Evolutionary conservation across 1,140 invertebrate genomes (phyloP).

Genomic region (Hylaeus anthracinus): DNA sequence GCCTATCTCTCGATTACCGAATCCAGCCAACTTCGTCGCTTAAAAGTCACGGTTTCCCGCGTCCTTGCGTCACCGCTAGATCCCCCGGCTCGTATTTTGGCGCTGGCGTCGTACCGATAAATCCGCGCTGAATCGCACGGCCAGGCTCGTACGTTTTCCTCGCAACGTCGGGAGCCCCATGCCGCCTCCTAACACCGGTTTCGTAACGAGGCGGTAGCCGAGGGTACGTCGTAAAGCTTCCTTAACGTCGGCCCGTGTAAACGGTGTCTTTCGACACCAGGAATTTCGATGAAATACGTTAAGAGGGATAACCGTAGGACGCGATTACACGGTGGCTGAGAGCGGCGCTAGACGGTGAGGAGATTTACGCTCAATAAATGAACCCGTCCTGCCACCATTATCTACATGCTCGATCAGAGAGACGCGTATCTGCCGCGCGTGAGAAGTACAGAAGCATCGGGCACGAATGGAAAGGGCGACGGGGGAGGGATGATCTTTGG

Average conservation of each 20-base stretch:
- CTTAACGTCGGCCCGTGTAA: constrained; percentile 48
- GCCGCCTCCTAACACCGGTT: constrained; percentile 26
- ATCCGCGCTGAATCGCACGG: constrained; percentile 14
- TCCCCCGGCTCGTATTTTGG: constrained; percentile 26
- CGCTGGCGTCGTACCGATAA: constrained; percentile 33
- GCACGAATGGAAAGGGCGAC: background rate
- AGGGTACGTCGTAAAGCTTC: constrained; percentile 53
- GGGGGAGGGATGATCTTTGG: too few relatives aligned
- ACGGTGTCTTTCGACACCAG: constrained; percentile 56
- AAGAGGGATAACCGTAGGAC: constrained; percentile 41
- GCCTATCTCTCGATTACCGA: background rate
- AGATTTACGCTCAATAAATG: constrained; percentile 71
- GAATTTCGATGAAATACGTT: constrained; percentile 62
- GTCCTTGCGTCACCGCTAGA: background rate
- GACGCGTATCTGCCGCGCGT: constrained; percentile 30
- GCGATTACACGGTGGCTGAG: constrained; percentile 51
- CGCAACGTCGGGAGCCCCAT: background rate
- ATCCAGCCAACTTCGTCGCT: background rate
- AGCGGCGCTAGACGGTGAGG: constrained; percentile 46
- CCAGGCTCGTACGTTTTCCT: constrained; percentile 8
- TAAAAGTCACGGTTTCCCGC: background rate
- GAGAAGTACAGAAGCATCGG: background rate
- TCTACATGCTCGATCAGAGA: constrained; percentile 55
- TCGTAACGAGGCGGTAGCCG: constrained; percentile 53
- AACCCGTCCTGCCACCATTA: constrained; percentile 58